Percentiles rank a stretch among this genome's conserved stretches.
Conservation (phyloP, 1,140 invertebrate genomes). For the Dufourea novaeangliae region DNA sequence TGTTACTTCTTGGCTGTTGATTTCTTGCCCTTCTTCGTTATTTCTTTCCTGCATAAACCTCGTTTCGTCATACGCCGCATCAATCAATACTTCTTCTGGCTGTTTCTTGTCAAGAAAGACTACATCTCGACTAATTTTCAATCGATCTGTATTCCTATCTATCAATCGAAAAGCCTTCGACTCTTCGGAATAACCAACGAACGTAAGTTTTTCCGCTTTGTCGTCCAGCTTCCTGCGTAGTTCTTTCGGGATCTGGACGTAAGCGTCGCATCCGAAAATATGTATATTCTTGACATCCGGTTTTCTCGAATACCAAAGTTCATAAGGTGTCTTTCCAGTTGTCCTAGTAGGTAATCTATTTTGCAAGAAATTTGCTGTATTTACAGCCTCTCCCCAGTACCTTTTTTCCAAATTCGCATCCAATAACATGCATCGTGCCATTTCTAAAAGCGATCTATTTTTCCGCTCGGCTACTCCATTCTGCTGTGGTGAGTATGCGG, state of each 20-base stretch:
- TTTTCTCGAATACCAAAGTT: conserved; percentile 7
- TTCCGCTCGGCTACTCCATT: conserved; percentile 24
- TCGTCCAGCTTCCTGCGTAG: conserved; percentile 4
- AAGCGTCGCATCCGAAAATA: conserved; percentile 12
- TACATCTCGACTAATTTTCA: conserved; percentile 5
- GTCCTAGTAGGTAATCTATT: background rate
- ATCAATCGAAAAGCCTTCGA: background rate
- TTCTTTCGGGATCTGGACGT: conserved; percentile 6
- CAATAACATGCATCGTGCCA: conserved; percentile 1
- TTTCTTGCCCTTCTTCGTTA: too few relatives aligned
- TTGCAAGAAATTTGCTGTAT: background rate
- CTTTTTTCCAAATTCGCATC: background rate
- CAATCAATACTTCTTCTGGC: too few relatives aligned
- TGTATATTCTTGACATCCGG: background rate
- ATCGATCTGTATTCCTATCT: background rate
- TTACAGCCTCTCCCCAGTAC: conserved; percentile 24
- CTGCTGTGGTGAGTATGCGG: conserved; percentile 12
- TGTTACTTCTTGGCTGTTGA: too few relatives aligned
- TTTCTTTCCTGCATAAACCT: too few relatives aligned
- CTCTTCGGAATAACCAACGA: conserved; percentile 18
- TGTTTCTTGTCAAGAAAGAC: background rate
- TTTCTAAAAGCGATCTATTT: conserved; percentile 11
- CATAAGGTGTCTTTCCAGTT: background rate
- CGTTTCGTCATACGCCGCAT: too few relatives aligned
- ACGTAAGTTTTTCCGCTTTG: conserved; percentile 1